Evolutionary conservation across 2,113 vertebrate genomes (phyloP).

Genomic region (Rhegmatorhina hoffmannsi): DNA sequence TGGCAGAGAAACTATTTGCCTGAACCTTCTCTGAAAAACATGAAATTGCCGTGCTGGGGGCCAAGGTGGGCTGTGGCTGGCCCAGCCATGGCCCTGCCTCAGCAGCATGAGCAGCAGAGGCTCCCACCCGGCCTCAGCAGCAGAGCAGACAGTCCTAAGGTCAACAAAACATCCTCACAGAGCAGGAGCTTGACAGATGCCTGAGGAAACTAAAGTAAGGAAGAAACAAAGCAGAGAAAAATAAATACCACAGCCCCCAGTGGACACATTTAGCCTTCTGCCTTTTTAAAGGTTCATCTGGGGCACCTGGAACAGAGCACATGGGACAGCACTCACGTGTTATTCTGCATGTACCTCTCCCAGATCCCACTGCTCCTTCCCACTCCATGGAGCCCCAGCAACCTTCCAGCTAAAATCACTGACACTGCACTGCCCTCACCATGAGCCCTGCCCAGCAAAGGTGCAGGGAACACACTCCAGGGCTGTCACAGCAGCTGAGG

Average conservation of each 20-base stretch:
- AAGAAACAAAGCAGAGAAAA: not conserved
- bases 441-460: not conserved
- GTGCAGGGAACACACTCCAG: not conserved
- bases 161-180: not conserved
- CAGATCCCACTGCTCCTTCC: not conserved
- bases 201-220: not conserved
- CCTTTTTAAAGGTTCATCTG: not conserved
- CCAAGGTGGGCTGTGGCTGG: not conserved
- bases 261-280: not conserved
- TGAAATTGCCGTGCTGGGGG: not conserved
- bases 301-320: accelerated
- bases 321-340: accelerated
- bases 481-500: not conserved
- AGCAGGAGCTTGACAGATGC: not conserved
- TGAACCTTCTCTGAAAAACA: not conserved
- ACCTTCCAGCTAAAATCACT: not conserved
- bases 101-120: accelerated
- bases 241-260: not conserved
- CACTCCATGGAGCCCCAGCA: accelerated
- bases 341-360: accelerated
- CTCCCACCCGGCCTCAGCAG: not conserved
- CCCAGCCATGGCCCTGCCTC: accelerated
- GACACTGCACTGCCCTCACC: not conserved
- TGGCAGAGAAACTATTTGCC: not conserved
- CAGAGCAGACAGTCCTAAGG: not conserved